These are phyloP conservation scores for Premnoplex brunnescens DNA, from an alignment of 2,797 vertebrate species.

Conservation along the genomic window DNA sequence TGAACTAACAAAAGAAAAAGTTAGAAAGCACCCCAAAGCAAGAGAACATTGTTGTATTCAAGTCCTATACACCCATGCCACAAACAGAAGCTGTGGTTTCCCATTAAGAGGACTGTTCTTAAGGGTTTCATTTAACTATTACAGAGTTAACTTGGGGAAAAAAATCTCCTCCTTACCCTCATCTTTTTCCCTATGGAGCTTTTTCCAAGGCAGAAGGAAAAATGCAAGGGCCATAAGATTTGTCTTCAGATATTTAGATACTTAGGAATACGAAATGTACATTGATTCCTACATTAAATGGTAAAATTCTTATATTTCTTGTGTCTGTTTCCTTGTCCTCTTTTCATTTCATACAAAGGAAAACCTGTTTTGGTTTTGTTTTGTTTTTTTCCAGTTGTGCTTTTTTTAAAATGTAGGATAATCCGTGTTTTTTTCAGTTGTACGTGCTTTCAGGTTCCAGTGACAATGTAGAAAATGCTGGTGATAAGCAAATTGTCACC, in stretches of 20 bases:
- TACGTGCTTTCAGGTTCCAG: not conserved
- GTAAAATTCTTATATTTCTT: not conserved
- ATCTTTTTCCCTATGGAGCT: not conserved
- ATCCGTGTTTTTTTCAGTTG: not conserved
- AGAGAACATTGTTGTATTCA: not conserved
- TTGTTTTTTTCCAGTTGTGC: not conserved
- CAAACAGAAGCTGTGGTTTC: not conserved
- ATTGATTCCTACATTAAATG: not conserved
- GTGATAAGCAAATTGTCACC: not conserved
- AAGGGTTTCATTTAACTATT: not conserved
- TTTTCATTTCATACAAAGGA: not conserved
- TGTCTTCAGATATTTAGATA: not conserved
- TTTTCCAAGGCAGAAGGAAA: not conserved
- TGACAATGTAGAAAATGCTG: not conserved
- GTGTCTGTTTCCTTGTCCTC: not conserved
- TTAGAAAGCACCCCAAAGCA: not conserved
- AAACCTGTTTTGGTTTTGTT: not conserved
- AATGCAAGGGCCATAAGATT: not conserved
- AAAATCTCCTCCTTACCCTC: fast-evolving
- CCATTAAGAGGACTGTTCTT: not conserved
- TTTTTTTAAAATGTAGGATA: not conserved
- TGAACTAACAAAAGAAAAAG: not conserved
- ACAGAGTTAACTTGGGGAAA: not conserved
- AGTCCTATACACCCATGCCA: not conserved
- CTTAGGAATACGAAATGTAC: not conserved